Evolutionary conservation across 1,140 invertebrate genomes (phyloP).

Genomic region (Conopomorpha cramerella): DNA sequence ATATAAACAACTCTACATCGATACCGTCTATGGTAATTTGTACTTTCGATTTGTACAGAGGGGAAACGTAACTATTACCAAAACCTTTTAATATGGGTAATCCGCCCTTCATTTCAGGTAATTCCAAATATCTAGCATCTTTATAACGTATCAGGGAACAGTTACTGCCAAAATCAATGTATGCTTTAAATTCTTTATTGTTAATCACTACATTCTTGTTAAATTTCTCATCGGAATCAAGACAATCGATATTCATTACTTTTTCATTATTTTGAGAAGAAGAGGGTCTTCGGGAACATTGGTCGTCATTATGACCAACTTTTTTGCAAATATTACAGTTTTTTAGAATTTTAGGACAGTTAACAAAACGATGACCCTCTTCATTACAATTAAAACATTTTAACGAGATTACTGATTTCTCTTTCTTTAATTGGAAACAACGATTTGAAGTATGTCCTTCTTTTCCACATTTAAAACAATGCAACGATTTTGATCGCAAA

Average conservation of each 20-base stretch:
- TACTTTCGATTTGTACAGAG: not conserved
- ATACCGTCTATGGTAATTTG: not conserved
- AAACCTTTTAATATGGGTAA: no score
- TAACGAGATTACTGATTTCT: not conserved
- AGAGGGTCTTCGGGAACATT: not conserved
- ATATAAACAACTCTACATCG: no score
- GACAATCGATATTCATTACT: not conserved
- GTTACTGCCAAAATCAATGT: conserved; percentile 3
- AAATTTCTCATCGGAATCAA: not conserved
- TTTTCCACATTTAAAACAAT: not conserved
- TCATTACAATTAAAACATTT: conserved; percentile 1
- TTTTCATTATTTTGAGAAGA: not conserved
- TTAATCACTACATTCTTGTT: not conserved
- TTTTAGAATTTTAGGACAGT: not conserved
- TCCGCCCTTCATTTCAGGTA: not conserved
- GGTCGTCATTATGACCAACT: not conserved
- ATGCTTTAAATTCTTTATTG: not conserved
- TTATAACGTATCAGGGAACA: no score
- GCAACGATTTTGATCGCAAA: not conserved
- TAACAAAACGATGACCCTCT: not conserved
- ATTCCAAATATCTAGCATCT: not conserved
- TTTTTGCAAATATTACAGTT: not conserved
- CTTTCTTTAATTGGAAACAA: not conserved
- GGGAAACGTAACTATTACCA: not conserved
- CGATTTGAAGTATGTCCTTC: not conserved